Percentiles rank a stretch among this genome's conserved stretches.
Evolutionary conservation across 2,888 invertebrate genomes (phyloP).

Genomic region (Himalopsyche anomala): DNA sequence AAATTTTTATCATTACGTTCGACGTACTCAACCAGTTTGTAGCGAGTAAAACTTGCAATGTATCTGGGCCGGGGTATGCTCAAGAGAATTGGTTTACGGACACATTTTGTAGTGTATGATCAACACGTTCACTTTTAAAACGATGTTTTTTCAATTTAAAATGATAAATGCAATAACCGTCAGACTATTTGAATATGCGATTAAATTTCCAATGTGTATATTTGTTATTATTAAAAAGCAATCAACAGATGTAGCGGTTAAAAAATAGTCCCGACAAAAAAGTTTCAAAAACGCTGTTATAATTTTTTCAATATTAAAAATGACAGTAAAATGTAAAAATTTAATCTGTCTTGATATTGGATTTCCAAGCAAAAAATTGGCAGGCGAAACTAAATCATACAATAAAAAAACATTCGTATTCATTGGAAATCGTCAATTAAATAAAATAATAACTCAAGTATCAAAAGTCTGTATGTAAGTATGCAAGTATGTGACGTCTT

Average conservation of each 20-base stretch:
- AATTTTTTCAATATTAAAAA: too few relatives aligned
- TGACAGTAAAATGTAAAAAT: too few relatives aligned
- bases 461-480: too few relatives aligned
- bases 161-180: not conserved
- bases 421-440: too few relatives aligned
- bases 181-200: not conserved
- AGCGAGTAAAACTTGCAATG: not conserved
- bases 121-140: not conserved
- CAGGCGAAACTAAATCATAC: too few relatives aligned
- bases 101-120: not conserved
- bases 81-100: not conserved
- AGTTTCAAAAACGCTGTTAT: too few relatives aligned
- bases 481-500: too few relatives aligned
- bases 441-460: too few relatives aligned
- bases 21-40: not conserved
- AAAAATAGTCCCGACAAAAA: too few relatives aligned
- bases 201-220: not conserved
- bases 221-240: not conserved
- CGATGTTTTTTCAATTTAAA: not conserved
- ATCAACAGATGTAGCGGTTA: not conserved
- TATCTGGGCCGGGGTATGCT: not conserved
- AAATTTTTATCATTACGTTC: conserved; percentile 10
- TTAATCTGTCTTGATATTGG: too few relatives aligned
- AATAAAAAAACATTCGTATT: too few relatives aligned
- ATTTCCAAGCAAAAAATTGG: too few relatives aligned